Evolutionary conservation across 2,888 invertebrate species (phyloP), one percentile per base, ranked within the genome.

Genomic region (Caenorhabditis drosophilae): DNA sequence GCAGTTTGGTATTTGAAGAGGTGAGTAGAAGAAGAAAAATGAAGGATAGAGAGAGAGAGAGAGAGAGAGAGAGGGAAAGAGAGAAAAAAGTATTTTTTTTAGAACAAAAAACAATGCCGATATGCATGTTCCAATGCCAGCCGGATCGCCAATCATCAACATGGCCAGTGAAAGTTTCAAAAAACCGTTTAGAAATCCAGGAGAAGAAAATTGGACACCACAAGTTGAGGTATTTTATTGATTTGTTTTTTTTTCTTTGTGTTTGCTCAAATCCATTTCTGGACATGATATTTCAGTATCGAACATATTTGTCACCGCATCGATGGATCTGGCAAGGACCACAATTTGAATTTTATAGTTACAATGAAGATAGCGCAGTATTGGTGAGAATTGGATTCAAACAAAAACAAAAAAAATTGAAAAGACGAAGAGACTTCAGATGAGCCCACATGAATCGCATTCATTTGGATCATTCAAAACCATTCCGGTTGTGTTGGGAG

Each of bases 241-340:
- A 26, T 12, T 9, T 31, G 7, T 12, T 7, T 31, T 12, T 12
- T 31, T 38, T 23, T 34, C 22, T n/a, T n/a, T n/a, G n/a, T n/a
- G n/a, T n/a, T n/a, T n/a, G n/a, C n/a, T n/a, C n/a, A n/a, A n/a
- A 7, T 11, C 27, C 23, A 47, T 16, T n/a, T 23, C n/a, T n/a
- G 15, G 47, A 4, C 47, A 15, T 22, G 16, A 42, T n/a, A n/a
- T n/a, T n/a, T n/a, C n/a, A n/a, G n/a, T n/a, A n/a, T n/a, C 4
- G 42, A 23, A 42, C 42, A 4, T 96, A 97, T 86, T 91, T 92
- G 4, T 96, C 95, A 18, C 97, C 97, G 9, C 94, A 94, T 84
- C 89, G 88, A 20, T 75, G 86, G 22, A 88, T 98, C 23, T 98
- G 98, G 97, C 96, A 97, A 94, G 97, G 97, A 11, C 98, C 98